Evolutionary conservation across 2,888 invertebrate genomes (phyloP), one percentile per base, ranked within the genome.

Genomic region (Lasioglossum marginatum): DNA sequence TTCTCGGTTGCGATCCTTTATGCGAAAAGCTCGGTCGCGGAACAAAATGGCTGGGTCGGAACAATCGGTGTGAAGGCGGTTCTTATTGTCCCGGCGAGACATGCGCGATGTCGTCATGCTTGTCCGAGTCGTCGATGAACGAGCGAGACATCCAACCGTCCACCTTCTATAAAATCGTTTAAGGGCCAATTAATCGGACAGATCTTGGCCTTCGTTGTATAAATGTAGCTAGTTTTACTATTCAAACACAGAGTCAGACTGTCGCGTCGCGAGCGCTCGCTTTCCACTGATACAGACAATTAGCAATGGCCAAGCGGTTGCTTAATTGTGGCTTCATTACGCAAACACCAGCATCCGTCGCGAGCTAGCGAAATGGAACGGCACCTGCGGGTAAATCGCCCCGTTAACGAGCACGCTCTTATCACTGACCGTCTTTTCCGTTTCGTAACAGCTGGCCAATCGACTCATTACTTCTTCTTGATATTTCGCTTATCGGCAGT

Each of bases 1-100:
- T 89, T 91, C 79, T 75, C 66, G 76, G 73, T 63, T 23, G 52
- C 75, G 77, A 85, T 86, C 78, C 68, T 34, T 60, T 76, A 77
- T 74, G 86, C 75, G 74, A 81, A 80, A 79, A 79, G 78, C 75
- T 60, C 81, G 57, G 77, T 14, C 52, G 81, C 87, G 84, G 60
- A 66, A 57, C 40, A 63, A 31, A 23, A 66, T 40, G 27, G 31
- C 10, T 45, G 34, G 48, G 43, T 52, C 70, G 52, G 57, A 80
- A 87, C 81, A 89, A 89, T 87, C 87, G 79, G 60, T 63, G 82
- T 16, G 85, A 88, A 88, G 88, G 85, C 88, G 88, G 83, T 77
- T 83, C 71, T 83, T 88, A 86, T 87, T 89, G 83, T 85, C 63
- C 79, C 45, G 74, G 68, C 85, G 63, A 66, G 81, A 85, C 88